A percentile compares a stretch with the other conserved stretches of the same genome.
phyloP scores from a whole-genome alignment of 2,797 vertebrate genomes.

The Otolemur crassicaudatus region DNA sequence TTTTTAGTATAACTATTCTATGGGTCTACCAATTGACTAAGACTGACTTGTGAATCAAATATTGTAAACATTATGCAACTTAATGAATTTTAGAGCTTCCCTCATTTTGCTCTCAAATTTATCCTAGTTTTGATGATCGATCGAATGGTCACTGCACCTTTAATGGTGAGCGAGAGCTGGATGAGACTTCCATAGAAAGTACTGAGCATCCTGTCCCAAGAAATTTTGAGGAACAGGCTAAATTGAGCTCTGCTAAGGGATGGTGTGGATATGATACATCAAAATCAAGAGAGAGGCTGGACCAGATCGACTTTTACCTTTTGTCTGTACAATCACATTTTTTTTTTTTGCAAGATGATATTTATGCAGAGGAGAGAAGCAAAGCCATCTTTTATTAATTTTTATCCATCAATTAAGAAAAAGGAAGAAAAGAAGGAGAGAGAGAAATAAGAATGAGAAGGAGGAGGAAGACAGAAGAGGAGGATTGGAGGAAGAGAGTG shows the following conservation, averaged over 20 bases:
- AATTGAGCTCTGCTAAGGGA: background rate
- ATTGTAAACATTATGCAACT: background rate
- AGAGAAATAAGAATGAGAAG: background rate
- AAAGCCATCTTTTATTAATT: background rate
- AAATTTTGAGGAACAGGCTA: background rate
- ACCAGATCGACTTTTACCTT: background rate
- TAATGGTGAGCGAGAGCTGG: background rate
- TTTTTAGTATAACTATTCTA: background rate
- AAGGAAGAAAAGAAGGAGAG: background rate
- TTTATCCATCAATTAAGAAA: background rate
- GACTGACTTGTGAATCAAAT: background rate
- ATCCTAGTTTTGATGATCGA: background rate
- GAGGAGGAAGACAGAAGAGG: background rate
- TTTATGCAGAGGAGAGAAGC: background rate
- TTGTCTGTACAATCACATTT: background rate
- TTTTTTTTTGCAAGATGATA: background rate
- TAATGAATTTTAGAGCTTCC: background rate
- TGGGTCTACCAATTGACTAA: background rate
- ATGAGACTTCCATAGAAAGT: background rate
- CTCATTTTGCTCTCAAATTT: background rate
- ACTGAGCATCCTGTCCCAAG: background rate
- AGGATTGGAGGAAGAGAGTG: background rate
- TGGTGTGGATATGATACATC: background rate
- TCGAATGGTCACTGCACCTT: background rate
- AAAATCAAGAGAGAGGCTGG: background rate